Conservation (phyloP, 2,113 vertebrate species). For the Struthidea cinerea region DNA sequence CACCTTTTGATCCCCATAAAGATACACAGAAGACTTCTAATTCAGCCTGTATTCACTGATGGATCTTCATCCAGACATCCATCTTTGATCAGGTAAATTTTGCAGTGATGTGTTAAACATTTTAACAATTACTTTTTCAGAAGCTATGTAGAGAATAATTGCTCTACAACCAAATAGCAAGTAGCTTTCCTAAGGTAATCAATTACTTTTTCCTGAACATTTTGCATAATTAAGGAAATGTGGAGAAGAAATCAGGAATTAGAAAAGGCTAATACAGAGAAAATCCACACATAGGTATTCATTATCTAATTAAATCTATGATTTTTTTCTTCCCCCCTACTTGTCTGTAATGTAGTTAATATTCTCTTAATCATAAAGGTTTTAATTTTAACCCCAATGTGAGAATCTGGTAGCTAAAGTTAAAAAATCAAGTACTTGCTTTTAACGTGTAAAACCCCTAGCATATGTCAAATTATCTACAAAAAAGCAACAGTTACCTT, state of each 20-base stretch:
- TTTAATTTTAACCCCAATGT: neutral
- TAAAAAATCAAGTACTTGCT: neutral
- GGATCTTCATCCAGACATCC: neutral
- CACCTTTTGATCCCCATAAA: neutral
- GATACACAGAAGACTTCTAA: neutral
- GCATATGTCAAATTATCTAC: neutral
- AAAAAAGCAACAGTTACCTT: neutral
- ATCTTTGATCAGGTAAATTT: neutral
- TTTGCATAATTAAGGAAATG: neutral
- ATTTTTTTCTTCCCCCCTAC: neutral
- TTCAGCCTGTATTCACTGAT: neutral
- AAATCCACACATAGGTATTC: neutral
- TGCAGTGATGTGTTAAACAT: neutral
- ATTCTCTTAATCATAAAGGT: neutral
- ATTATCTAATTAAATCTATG: neutral
- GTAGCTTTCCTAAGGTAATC: neutral
- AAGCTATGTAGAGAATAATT: neutral
- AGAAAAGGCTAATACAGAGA: neutral
- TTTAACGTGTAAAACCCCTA: neutral
- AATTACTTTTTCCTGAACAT: neutral
- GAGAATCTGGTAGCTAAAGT: neutral
- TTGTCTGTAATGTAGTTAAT: neutral
- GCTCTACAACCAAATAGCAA: neutral
- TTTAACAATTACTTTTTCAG: neutral
- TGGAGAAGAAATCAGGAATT: neutral